phyloP scores from a whole-genome alignment of 2,113 vertebrate genomes.

The Fregata magnificens region DNA sequence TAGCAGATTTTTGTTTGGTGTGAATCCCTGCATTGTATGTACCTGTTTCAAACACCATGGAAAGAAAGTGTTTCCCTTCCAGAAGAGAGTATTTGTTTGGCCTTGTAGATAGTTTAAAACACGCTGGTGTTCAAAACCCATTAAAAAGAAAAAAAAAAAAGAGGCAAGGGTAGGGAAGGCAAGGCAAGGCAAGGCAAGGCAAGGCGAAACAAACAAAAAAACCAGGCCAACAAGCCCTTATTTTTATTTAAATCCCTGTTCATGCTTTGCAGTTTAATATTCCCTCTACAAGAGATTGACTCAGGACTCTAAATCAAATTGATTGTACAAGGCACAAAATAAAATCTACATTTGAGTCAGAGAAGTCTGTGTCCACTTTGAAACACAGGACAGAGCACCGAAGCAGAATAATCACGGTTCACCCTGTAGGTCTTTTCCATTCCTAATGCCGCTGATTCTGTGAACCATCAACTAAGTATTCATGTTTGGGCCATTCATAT shows the following conservation, averaged over 20 bases:
- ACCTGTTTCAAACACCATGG: background rate
- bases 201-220: background rate
- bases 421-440: conserved; percentile 29
- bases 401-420: conserved; percentile 1
- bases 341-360: background rate
- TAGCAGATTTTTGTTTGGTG: background rate
- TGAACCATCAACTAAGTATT: conserved; percentile 10
- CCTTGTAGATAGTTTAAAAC: background rate
- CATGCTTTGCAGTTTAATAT: background rate
- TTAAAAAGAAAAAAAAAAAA: background rate
- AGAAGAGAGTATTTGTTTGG: background rate
- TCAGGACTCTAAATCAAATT: background rate
- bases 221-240: accelerated
- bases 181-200: background rate
- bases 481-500: background rate
- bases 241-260: background rate
- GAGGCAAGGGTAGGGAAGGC: background rate
- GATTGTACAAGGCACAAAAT: background rate
- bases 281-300: background rate
- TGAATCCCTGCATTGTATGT: background rate
- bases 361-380: background rate
- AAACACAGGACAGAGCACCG: background rate
- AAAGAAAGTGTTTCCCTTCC: background rate
- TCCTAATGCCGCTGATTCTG: background rate
- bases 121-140: background rate